These are phyloP conservation scores for Bufotes viridis DNA, from an alignment of 2,797 vertebrate genomes.

Conservation along the genomic window DNA sequence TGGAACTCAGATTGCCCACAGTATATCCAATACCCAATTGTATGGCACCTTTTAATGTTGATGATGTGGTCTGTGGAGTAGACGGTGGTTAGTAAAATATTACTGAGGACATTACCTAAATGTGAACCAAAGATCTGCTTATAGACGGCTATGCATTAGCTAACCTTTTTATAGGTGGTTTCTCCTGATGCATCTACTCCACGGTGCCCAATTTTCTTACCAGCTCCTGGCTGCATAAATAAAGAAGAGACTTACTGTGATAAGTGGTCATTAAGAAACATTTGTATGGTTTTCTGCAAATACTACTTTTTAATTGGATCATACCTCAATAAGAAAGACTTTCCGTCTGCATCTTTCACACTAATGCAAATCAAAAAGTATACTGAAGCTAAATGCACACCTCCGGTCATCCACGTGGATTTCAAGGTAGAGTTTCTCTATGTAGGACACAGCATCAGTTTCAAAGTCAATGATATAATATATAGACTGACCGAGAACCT, in stretches of 20 bases:
- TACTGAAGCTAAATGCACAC: neutral
- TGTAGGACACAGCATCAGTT: too few species aligned
- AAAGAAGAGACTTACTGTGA: slow-evolving; percentile 78
- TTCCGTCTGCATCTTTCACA: too few species aligned
- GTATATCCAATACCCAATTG: slow-evolving; percentile 98
- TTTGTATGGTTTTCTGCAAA: too few species aligned
- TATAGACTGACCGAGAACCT: too few species aligned
- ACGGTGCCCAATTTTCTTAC: slow-evolving; percentile 94
- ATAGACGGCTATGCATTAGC: too few species aligned
- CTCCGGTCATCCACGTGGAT: too few species aligned
- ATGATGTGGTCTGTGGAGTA: slow-evolving; percentile 88
- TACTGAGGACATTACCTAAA: neutral
- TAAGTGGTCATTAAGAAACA: neutral
- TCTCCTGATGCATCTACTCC: slow-evolving; percentile 95
- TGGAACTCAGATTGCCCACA: slow-evolving; percentile 96
- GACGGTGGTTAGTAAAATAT: neutral
- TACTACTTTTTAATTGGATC: too few species aligned
- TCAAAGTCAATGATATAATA: too few species aligned
- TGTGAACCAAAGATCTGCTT: neutral
- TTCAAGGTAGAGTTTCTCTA: too few species aligned
- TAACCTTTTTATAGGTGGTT: slow-evolving; percentile 98
- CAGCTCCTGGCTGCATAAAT: slow-evolving; percentile 83
- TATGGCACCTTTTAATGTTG: slow-evolving; percentile 94
- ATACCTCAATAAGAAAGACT: too few species aligned
- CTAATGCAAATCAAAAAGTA: neutral